These are phyloP conservation scores for Malurus melanocephalus DNA, from an alignment of 2,113 vertebrate genomes.

Conservation along the genomic window DNA sequence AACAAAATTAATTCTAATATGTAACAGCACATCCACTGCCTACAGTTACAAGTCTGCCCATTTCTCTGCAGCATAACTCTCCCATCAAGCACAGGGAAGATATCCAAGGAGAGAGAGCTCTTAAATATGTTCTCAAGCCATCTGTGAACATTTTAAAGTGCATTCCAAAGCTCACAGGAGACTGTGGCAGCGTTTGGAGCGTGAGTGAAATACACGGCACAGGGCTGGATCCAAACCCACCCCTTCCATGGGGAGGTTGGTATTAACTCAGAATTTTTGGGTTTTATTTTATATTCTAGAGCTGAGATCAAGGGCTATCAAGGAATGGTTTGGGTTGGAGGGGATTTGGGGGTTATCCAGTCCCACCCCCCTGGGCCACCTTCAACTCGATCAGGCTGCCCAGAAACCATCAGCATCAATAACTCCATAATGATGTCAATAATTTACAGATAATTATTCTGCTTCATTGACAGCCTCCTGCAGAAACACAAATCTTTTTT, in stretches of 20 bases:
- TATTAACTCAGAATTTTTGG: fast-evolving
- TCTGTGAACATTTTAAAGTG: neutral
- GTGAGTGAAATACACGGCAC: neutral
- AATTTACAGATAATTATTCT: neutral
- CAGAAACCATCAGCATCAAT: neutral
- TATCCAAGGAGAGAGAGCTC: neutral
- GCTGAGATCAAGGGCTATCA: neutral
- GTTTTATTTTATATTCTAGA: neutral
- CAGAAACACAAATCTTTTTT: neutral
- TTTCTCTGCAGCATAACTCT: neutral
- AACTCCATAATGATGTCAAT: neutral
- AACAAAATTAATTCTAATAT: neutral
- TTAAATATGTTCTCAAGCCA: neutral
- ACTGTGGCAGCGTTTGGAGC: neutral
- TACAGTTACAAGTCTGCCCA: neutral
- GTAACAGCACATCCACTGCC: neutral
- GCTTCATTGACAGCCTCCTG: neutral
- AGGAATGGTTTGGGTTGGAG: neutral
- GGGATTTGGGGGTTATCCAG: too few relatives aligned
- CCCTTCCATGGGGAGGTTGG: neutral
- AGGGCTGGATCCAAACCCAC: neutral
- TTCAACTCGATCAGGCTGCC: fast-evolving
- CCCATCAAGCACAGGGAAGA: neutral
- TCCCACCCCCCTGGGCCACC: too few relatives aligned
- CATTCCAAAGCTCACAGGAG: neutral